phyloP scores from a whole-genome alignment of 2,888 invertebrate genomes.

The Meandrusa payeni region DNA sequence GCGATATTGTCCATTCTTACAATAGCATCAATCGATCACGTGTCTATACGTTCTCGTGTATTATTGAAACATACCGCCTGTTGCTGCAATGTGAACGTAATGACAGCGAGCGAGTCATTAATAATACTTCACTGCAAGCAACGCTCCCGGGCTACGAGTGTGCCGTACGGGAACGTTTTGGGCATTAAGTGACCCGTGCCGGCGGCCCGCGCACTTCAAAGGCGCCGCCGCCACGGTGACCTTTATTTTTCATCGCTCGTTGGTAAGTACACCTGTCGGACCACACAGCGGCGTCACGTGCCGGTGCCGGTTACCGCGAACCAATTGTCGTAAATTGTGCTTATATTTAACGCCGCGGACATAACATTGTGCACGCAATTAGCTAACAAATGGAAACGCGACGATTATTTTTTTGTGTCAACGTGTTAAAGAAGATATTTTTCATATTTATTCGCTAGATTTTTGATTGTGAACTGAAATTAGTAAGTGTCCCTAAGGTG shows the following conservation, averaged over 20 bases:
- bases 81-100: too few species aligned
- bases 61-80: too few species aligned
- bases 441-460: too few species aligned
- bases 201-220: constrained; percentile 5
- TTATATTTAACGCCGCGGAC: not conserved
- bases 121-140: not conserved
- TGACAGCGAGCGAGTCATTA: not conserved
- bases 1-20: too few species aligned
- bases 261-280: constrained; percentile 16
- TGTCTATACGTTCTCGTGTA: too few species aligned
- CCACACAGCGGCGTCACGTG: constrained; percentile 17
- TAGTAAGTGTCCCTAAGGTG: too few species aligned
- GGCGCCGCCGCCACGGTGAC: constrained; percentile 8
- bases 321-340: constrained; percentile 1
- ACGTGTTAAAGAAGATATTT: too few species aligned
- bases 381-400: not conserved
- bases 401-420: not conserved
- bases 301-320: constrained; percentile 1
- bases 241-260: constrained; percentile 2
- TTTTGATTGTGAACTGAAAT: too few species aligned
- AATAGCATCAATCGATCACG: too few species aligned
- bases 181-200: constrained; percentile 1
- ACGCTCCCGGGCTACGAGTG: not conserved
- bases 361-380: constrained; percentile 1
- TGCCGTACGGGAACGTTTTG: not conserved